Conservation (phyloP, 2,113 vertebrate genomes). For the Bujurquina vittata region DNA sequence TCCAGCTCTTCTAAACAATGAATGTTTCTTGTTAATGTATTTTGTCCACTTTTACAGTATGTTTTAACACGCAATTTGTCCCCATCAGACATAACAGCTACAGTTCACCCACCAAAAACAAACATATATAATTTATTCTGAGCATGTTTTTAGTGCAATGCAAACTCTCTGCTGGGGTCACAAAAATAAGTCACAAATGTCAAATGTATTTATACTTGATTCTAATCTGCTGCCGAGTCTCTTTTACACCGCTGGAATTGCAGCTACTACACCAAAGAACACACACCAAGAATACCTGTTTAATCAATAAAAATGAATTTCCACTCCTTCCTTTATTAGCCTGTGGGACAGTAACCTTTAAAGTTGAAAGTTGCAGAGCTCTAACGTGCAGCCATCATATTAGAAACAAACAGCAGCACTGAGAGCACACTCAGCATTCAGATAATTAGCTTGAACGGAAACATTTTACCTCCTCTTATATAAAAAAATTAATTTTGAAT, state of each 20-base stretch:
- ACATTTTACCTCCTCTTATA: not conserved
- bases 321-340: not conserved
- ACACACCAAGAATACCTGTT: not conserved
- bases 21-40: not conserved
- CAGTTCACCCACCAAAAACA: not conserved
- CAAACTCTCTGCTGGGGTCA: too few relatives aligned
- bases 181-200: too few relatives aligned
- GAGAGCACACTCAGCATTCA: not conserved
- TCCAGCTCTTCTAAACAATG: conserved; percentile 14
- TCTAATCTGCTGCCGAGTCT: not conserved
- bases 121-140: too few relatives aligned
- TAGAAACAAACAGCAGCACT: too few relatives aligned
- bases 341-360: not conserved
- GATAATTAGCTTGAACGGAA: rapidly evolving
- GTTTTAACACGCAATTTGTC: not conserved
- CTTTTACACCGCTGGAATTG: too few relatives aligned
- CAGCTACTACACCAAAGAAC: not conserved
- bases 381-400: not conserved
- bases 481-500: too few relatives aligned
- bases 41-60: not conserved
- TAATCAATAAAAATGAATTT: not conserved
- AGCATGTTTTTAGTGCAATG: too few relatives aligned
- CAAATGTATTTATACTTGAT: not conserved
- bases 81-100: not conserved
- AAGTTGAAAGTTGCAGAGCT: not conserved